Evolutionary conservation across 92 coral and sea anemone species (phyloP).

Genomic region (Zoanthus sociatus): DNA sequence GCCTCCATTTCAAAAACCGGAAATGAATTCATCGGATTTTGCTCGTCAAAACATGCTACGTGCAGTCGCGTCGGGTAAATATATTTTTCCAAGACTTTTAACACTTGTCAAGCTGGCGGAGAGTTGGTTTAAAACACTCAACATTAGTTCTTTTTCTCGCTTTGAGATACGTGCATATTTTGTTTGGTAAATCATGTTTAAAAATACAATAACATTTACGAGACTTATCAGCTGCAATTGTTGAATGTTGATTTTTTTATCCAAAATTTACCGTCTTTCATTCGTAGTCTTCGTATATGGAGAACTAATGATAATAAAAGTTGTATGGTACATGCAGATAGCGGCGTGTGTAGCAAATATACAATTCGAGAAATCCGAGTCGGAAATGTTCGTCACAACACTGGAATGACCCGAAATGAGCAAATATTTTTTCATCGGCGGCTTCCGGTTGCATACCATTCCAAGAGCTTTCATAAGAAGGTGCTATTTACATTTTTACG

Average conservation of each 20-base stretch:
- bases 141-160: neutral
- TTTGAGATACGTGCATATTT: neutral
- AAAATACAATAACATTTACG: neutral
- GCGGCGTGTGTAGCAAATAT: neutral
- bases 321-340: neutral
- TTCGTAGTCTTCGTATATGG: no score
- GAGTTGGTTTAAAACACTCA: neutral
- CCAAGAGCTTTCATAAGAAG: neutral
- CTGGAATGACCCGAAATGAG: constrained; percentile 12
- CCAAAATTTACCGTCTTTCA: neutral
- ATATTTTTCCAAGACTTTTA: neutral
- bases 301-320: neutral
- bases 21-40: constrained; percentile 3
- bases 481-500: neutral
- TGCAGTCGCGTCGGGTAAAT: neutral
- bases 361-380: constrained; percentile 20
- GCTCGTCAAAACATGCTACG: neutral
- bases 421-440: constrained; percentile 8
- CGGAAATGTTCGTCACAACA: constrained; percentile 38
- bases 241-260: neutral
- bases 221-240: neutral
- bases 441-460: constrained; percentile 8
- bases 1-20: constrained; percentile 31
- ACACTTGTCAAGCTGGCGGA: neutral
- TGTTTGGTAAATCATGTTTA: neutral